Base-by-base conservation (phyloP, 2,113 vertebrate genomes). In the Phyllostomus discolor region DNA sequence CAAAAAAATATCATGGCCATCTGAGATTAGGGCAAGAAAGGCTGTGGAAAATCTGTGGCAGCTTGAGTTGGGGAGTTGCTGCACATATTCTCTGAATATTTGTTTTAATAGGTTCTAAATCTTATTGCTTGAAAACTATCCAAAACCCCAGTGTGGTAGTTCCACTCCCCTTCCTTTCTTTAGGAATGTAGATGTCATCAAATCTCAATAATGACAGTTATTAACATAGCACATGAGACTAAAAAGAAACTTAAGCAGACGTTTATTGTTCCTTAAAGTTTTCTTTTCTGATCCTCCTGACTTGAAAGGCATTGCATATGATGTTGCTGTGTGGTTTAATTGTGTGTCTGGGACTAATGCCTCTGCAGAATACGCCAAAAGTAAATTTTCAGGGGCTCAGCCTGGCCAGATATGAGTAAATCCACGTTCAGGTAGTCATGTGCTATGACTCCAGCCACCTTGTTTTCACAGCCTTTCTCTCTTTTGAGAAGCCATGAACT, bases 21-120 rank as follows among this genome's bases (percentile, higher is more conserved):
- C 90, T 92, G 94, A 96, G 72, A 96, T 41, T 73, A 87, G 54
- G 76, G 57, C 46, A 50, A 70, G 83, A 94, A 97, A 96, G 79
- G 70, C 81, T 95, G 84, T 59, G 92, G 75, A 79, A 91, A 97
- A 82, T 96, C 88, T 85, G 57, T 76, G 72, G 95, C 78, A 95
- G 84, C 41, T 62, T 67, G 94, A 91, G 80, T 41, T 70, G 62
- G 20, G 41, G 70, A 92, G 72, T 69, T 72, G 84, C 81, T 92
- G 50, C 48, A 8, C 70, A n/a, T 96, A 73, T 73, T 96, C 76
- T 92, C 66, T 88, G 80, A 80, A 90, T 95, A 67, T 80, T 83
- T 96, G 50, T 90, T 93, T 91, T 88, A 69, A 95, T 90, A 87
- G 50, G 76, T 17, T 64, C 50, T 76, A 48, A 75, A 67, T 90